A percentile compares a stretch with the other conserved stretches of the same genome.
Conservation (phyloP, 2,797 vertebrate genomes). For the Myiotriccus ornatus region DNA sequence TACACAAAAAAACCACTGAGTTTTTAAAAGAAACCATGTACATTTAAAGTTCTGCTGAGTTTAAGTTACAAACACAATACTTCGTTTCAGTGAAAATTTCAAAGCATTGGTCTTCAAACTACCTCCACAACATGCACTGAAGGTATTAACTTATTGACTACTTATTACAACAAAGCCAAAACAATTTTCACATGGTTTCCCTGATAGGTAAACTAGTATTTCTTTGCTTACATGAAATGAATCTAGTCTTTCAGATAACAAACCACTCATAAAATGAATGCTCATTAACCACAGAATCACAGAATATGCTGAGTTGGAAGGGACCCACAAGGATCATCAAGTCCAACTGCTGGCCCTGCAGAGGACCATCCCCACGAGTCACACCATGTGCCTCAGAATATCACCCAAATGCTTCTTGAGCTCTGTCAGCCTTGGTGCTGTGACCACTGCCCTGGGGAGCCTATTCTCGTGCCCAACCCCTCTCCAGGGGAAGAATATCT, state of each 20-base stretch:
- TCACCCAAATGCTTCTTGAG: background rate
- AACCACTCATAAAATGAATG: background rate
- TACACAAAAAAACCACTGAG: accelerated
- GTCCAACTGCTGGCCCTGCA: background rate
- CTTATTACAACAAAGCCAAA: background rate
- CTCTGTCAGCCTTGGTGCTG: background rate
- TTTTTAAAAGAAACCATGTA: background rate
- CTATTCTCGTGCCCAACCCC: background rate
- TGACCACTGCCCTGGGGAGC: background rate
- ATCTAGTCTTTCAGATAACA: background rate
- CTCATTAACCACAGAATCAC: background rate
- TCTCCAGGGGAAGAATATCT: background rate
- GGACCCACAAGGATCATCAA: background rate
- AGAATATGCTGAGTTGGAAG: background rate
- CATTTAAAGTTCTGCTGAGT: background rate
- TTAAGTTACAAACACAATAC: background rate
- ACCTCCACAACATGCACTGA: background rate
- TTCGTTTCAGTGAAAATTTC: background rate
- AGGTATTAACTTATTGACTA: background rate
- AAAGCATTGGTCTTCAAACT: background rate
- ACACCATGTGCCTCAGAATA: background rate
- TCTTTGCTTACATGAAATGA: background rate
- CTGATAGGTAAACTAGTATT: background rate
- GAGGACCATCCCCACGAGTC: background rate
- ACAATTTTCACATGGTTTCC: background rate